Percentiles rank a stretch among this genome's conserved stretches.
Conservation (phyloP, 2,888 invertebrate genomes). For the Tetragonisca angustula region DNA sequence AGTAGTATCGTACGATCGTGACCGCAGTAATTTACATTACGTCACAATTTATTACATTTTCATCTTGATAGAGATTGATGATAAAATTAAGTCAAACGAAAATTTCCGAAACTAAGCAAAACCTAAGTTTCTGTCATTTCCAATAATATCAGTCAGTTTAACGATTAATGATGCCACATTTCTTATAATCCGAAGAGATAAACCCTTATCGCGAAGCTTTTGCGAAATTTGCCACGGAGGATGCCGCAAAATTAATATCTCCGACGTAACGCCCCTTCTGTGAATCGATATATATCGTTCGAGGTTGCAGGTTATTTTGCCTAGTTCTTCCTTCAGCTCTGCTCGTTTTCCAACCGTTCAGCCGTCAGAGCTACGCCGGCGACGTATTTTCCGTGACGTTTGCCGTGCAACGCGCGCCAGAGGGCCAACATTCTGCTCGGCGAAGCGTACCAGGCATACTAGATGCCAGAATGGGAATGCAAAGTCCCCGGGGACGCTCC, state of each 20-base stretch:
- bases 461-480: constrained; percentile 35
- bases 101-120: too few relatives aligned
- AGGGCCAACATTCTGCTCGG: constrained; percentile 50
- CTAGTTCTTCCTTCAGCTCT: background rate
- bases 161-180: too few relatives aligned
- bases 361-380: background rate
- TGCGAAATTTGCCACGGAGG: too few relatives aligned
- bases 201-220: too few relatives aligned
- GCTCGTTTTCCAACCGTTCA: background rate
- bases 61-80: too few relatives aligned
- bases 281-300: background rate
- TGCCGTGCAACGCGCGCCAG: constrained; percentile 22
- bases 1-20: too few relatives aligned
- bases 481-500: constrained; percentile 34
- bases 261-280: background rate
- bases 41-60: too few relatives aligned
- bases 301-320: background rate
- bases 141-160: too few relatives aligned
- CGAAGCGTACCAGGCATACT: constrained; percentile 44
- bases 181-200: too few relatives aligned
- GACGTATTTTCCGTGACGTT: constrained; percentile 12
- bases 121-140: too few relatives aligned
- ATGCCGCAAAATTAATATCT: background rate
- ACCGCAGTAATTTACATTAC: too few relatives aligned
- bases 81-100: too few relatives aligned